Base-by-base conservation (phyloP, 2,797 vertebrate genomes). In the Chelon labrosus region DNA sequence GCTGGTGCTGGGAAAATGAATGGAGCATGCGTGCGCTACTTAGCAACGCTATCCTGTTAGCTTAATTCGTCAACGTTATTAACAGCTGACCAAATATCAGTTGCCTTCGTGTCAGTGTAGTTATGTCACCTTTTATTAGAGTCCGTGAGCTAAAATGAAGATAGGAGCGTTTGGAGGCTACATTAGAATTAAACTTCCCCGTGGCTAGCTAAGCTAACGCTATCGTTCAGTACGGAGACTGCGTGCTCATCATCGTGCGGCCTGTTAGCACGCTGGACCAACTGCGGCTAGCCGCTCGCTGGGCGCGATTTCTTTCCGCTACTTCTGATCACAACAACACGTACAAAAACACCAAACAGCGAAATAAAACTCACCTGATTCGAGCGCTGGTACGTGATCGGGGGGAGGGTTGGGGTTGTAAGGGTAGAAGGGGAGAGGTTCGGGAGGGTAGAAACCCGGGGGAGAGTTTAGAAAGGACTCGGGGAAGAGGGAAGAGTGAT, bases 351-450 rank as follows among this genome's bases (percentile, higher is more conserved):
- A 64, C 10, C 38, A 10, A 14, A 49, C 0, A 77, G 38, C 4
- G 13, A 44, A 49, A 37, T 6, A 25, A 57, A 81, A 89, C 93
- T 93, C 80, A 95, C 94, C 93, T 85, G 83, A 71, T 67, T 65
- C 57, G 71, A 42, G 75, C 77, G 82, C 66, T 88, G 79, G 51
- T 64, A 77, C 8, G 87, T 89, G 82, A 72, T 70, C 86, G 80
- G 93, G 93, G 93, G 92, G 70, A 92, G 92, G 93, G 93, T 92
- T 91, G 90, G 93, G 94, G 93, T 93, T 94, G 80, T 91, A 79
- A 93, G 94, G 94, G 94, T 93, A 93, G 90, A 94, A 94, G 94
- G 94, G 94, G 94, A 94, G 89, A 94, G 94, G 93, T 94, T 93
- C 78, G 93, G 94, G 93, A 91, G 94, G 94, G 93, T 93, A 92